Evolutionary conservation across 2,888 invertebrate species (phyloP), one percentile per base, ranked within the genome.

Genomic region (Drosophila multiciliata): DNA sequence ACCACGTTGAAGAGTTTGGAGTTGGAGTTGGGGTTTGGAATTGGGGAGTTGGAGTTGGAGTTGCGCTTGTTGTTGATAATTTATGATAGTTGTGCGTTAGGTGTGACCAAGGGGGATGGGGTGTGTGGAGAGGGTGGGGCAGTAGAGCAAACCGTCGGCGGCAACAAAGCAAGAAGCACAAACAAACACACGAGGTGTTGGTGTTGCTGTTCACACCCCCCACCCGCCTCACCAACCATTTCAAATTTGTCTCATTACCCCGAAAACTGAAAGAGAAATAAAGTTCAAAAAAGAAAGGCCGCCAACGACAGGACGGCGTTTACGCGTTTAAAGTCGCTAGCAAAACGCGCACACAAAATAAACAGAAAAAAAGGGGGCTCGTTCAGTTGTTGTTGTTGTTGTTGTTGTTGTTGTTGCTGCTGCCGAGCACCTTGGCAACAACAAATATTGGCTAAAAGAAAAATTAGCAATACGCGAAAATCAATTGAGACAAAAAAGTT

Each of bases 251-350:
- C 58, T 73, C 58, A 73, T 74, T 66, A 62, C 55, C 49, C 54
- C 52, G 17, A 67, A 68, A 57, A 55, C 35, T 48, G 62, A 38
- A 23, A 55, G 53, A 61, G 70, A 15, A 38, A 54, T 29, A 71
- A 78, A 83, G 89, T 84, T 84, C 87, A 87, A 89, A 89, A 73
- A 79, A 75, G 59, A 71, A 84, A 89, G 63, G 85, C 87, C 84
- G 84, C 84, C 7, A 35, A 42, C 64, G 23, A 40, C 15, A 33
- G 7, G 42, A 29, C 54, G 42, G 57, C 45, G 50, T 23, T 23
- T 23, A 23, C 26, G 78, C 82, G 82, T 62, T 66, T 81, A 12
- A 68, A 77, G 36, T 15, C 82, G 81, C 78, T 32, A 50, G 48
- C 45, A 53, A 85, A 78, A 80, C 70, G 75, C 83, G 59, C 72